These are phyloP conservation scores for Brienomyrus longianalis DNA, from an alignment of 2,113 vertebrate genomes.

Conservation along the genomic window DNA sequence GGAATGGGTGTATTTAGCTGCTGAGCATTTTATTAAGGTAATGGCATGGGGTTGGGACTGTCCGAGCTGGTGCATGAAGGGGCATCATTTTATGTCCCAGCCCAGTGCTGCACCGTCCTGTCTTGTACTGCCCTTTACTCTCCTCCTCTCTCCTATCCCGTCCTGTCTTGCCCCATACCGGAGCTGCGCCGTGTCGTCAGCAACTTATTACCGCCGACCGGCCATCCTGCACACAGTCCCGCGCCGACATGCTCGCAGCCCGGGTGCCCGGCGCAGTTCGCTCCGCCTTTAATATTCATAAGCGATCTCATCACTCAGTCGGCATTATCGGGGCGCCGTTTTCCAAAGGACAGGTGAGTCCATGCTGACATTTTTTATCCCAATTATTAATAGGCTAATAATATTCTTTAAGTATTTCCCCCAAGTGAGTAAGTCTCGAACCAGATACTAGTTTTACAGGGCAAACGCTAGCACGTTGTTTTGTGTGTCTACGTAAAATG, in stretches of 20 bases:
- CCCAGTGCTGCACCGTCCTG: neutral
- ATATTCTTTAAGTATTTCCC: neutral
- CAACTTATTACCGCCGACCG: neutral
- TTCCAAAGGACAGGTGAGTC: constrained; percentile 56
- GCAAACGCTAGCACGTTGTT: neutral
- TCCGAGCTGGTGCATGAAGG: neutral
- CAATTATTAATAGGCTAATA: neutral
- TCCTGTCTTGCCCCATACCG: neutral
- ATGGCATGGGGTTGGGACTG: neutral
- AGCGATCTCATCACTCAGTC: constrained; percentile 27
- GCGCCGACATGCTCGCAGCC: constrained; percentile 25
- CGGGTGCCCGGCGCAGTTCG: constrained; percentile 25
- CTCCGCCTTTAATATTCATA: constrained; percentile 11
- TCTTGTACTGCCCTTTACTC: neutral
- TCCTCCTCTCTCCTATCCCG: neutral
- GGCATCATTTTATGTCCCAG: neutral
- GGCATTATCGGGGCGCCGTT: constrained; percentile 63
- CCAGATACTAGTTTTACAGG: neutral
- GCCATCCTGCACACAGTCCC: neutral
- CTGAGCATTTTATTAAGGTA: too few relatives aligned
- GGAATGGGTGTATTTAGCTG: too few relatives aligned
- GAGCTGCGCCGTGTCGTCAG: neutral
- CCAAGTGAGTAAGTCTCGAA: neutral
- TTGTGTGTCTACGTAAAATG: neutral
- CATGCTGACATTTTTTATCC: neutral